A percentile compares a stretch with the other conserved stretches of the same genome.
phyloP scores from a whole-genome alignment of 2,113 vertebrate species.

The Emydocephalus ijimae region DNA sequence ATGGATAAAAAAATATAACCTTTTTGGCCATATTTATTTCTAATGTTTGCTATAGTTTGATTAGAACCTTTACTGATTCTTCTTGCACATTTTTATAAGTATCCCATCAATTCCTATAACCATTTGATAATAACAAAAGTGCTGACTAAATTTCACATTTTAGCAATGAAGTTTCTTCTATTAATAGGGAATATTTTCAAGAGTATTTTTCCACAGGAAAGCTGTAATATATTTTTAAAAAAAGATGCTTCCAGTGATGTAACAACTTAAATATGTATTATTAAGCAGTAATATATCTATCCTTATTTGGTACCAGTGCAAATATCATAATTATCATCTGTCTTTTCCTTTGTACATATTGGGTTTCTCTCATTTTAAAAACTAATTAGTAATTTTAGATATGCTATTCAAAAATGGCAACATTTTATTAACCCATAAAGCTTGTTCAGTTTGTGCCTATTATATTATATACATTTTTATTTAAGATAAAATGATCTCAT shows the following conservation, averaged over 20 bases:
- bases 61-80: not conserved
- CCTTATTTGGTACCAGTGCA: slow-evolving; percentile 51
- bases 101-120: not conserved
- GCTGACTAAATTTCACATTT: not conserved
- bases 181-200: not conserved
- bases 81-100: not conserved
- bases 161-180: not conserved
- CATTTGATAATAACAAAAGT: not conserved
- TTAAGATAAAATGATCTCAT: not conserved
- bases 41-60: not conserved
- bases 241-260: slow-evolving; percentile 20
- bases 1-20: too few relatives aligned
- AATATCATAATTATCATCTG: slow-evolving; percentile 57
- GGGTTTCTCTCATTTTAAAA: slow-evolving; percentile 56
- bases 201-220: not conserved
- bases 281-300: slow-evolving; percentile 56
- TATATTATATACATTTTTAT: slow-evolving; percentile 10
- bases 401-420: slow-evolving; percentile 45
- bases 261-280: slow-evolving; percentile 39
- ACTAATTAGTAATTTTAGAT: slow-evolving; percentile 63
- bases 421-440: slow-evolving; percentile 50
- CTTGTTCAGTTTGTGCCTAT: slow-evolving; percentile 14
- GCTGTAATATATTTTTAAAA: slow-evolving; percentile 19
- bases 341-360: slow-evolving; percentile 64
- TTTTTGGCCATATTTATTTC: not conserved